Conservation (phyloP, 2,888 invertebrate genomes). For the Stramonita haemastoma region DNA sequence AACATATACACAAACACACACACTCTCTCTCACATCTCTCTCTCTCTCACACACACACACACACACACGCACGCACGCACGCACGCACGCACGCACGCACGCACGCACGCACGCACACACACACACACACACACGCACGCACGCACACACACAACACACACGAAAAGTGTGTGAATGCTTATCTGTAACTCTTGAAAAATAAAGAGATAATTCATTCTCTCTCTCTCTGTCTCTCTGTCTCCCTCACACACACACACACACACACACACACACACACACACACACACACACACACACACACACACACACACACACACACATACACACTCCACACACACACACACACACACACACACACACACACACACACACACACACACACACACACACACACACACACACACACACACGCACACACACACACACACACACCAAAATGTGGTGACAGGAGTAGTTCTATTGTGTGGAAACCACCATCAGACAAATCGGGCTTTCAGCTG, state of each 20-base stretch:
- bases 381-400: neutral
- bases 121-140: neutral
- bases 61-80: neutral
- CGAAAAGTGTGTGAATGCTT: too few species aligned
- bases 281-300: too few species aligned
- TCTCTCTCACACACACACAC: neutral
- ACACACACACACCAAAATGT: neutral
- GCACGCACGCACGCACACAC: neutral
- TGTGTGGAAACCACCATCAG: neutral
- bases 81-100: neutral
- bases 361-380: neutral
- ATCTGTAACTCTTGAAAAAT: too few species aligned
- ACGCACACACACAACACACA: neutral
- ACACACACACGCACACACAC: neutral
- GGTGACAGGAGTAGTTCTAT: too few species aligned
- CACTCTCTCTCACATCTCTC: neutral
- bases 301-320: too few species aligned
- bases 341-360: neutral
- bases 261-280: neutral
- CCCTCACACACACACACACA: neutral
- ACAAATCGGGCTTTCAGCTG: neutral
- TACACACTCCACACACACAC: neutral
- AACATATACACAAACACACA: neutral
- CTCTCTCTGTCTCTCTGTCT: too few species aligned
- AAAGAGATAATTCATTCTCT: too few species aligned